Conservation (phyloP, 1,140 invertebrate genomes). For the Apis florea region DNA sequence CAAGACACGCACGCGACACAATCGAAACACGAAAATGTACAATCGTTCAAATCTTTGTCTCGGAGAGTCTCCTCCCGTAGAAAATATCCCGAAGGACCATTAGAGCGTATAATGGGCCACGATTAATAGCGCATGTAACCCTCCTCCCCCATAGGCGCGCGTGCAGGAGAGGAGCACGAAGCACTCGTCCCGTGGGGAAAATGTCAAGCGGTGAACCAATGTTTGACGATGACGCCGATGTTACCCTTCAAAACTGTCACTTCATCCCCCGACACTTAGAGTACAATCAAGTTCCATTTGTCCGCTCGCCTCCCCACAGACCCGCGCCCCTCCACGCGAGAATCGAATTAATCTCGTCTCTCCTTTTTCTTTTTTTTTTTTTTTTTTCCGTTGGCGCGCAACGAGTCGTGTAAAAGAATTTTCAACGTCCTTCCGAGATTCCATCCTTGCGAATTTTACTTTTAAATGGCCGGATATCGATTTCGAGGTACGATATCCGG, state of each 20-base stretch:
- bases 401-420: slow-evolving; percentile 12
- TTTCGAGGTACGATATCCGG: not conserved
- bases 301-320: slow-evolving; percentile 40
- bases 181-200: slow-evolving; percentile 50
- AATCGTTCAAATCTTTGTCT: not conserved
- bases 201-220: slow-evolving; percentile 65
- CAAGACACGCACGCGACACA: not conserved
- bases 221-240: slow-evolving; percentile 66
- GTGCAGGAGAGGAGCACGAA: not conserved
- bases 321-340: slow-evolving; percentile 29
- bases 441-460: slow-evolving; percentile 2
- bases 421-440: not conserved
- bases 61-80: slow-evolving; percentile 9
- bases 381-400: not conserved
- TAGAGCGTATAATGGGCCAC: slow-evolving; percentile 63
- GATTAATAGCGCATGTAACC: slow-evolving; percentile 67
- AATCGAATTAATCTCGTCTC: slow-evolving; percentile 58
- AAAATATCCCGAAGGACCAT: slow-evolving; percentile 58
- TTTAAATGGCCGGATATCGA: slow-evolving; percentile 9
- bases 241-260: slow-evolving; percentile 66
- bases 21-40: not conserved
- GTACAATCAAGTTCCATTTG: slow-evolving; percentile 65
- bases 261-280: slow-evolving; percentile 60
- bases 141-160: slow-evolving; percentile 9
- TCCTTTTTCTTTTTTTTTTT: not conserved